Conservation (phyloP, 2,888 invertebrate species). For the Sinohyriopsis cumingii region DNA sequence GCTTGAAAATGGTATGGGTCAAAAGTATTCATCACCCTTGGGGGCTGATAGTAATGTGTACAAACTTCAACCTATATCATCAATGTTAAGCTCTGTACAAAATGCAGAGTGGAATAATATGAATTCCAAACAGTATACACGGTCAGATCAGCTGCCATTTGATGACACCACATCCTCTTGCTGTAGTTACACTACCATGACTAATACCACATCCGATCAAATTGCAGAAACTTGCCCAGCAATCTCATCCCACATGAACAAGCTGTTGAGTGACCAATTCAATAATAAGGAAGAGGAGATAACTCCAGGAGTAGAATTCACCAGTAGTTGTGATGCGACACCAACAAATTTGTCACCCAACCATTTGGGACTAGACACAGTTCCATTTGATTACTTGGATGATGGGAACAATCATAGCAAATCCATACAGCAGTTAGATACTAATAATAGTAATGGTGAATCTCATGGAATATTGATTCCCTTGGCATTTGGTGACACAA, state of each 20-base stretch:
- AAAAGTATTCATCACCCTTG: conserved; percentile 20
- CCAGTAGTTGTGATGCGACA: too few relatives aligned
- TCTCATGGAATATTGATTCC: too few relatives aligned
- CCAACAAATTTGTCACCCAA: too few relatives aligned
- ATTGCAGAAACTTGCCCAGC: conserved; percentile 63
- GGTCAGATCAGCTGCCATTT: conserved; percentile 57
- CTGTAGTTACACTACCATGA: conserved; percentile 60
- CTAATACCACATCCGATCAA: conserved; percentile 61
- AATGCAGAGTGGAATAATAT: conserved; percentile 24
- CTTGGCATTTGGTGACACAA: too few relatives aligned
- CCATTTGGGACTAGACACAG: too few relatives aligned
- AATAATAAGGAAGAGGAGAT: conserved; percentile 8
- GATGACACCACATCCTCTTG: conserved; percentile 69
- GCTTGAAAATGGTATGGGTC: conserved; percentile 7
- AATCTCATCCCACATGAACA: conserved; percentile 63
- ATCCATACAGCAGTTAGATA: too few relatives aligned
- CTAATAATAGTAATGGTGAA: too few relatives aligned
- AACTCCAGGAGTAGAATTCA: conserved; percentile 4
- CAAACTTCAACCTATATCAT: conserved; percentile 83
- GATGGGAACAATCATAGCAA: too few relatives aligned
- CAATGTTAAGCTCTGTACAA: conserved; percentile 73
- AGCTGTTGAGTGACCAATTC: conserved; percentile 42
- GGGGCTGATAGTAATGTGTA: conserved; percentile 76
- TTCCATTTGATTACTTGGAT: too few relatives aligned
- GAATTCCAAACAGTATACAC: conserved; percentile 4